phyloP scores from a whole-genome alignment of 1,140 invertebrate species.

The Galleria mellonella region DNA sequence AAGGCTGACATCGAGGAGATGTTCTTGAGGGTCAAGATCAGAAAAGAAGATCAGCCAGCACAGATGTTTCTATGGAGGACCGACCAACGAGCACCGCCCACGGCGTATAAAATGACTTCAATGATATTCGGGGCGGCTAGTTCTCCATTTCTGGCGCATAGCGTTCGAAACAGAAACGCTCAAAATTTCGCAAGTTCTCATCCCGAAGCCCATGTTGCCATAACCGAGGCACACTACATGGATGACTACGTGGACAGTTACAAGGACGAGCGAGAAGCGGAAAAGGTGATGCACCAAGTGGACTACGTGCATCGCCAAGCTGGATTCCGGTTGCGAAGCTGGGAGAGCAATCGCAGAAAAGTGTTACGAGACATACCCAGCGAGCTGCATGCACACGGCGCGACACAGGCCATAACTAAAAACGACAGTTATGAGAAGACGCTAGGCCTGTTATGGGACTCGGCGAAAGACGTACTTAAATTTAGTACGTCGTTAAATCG shows the following conservation, averaged over 20 bases:
- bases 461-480: too few relatives aligned
- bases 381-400: background rate
- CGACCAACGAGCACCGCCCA: background rate
- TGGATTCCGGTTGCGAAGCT: background rate
- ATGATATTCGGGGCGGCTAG: conserved; percentile 39
- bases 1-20: conserved; percentile 44
- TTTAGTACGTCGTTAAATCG: too few relatives aligned
- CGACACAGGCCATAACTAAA: too few relatives aligned
- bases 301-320: too few relatives aligned
- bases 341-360: background rate
- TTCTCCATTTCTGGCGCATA: conserved; percentile 29
- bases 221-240: conserved; percentile 36
- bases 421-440: too few relatives aligned
- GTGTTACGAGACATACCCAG: background rate
- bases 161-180: conserved; percentile 32
- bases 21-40: conserved; percentile 42
- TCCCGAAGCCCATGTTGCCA: conserved; percentile 17
- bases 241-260: conserved; percentile 28
- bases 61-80: conserved; percentile 38
- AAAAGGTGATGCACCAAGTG: background rate
- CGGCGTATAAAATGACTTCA: conserved; percentile 25
- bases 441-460: too few relatives aligned
- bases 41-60: conserved; percentile 15
- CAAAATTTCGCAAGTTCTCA: conserved; percentile 7
- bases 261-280: background rate